phyloP scores from a whole-genome alignment of 2,888 invertebrate species.

The Ichneumoninae sp. region DNA sequence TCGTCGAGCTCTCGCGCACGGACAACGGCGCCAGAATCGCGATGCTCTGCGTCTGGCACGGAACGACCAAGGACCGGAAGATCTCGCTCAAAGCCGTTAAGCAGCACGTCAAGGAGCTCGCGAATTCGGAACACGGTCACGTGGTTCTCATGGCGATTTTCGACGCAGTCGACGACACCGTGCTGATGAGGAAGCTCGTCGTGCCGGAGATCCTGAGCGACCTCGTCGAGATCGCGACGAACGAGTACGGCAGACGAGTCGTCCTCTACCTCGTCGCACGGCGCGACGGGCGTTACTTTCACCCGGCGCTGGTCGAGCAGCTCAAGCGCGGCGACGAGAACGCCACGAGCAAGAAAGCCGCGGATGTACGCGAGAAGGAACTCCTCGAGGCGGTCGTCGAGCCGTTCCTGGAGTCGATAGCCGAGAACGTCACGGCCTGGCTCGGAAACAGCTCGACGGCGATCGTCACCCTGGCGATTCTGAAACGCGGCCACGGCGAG shows the following conservation, averaged over 20 bases:
- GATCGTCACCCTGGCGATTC: slow-evolving; percentile 89
- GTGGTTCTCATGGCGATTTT: slow-evolving; percentile 92
- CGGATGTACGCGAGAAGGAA: slow-evolving; percentile 88
- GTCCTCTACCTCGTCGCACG: slow-evolving; percentile 95
- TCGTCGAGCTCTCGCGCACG: slow-evolving; percentile 89
- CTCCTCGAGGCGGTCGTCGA: slow-evolving; percentile 89
- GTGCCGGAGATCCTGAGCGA: slow-evolving; percentile 90
- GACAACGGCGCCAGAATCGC: slow-evolving; percentile 93
- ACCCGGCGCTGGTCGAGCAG: slow-evolving; percentile 91
- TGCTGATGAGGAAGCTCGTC: slow-evolving; percentile 93
- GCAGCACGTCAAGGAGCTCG: slow-evolving; percentile 91
- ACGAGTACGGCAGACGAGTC: slow-evolving; percentile 94
- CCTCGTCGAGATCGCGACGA: slow-evolving; percentile 88
- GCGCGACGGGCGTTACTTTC: slow-evolving; percentile 92
- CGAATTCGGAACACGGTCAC: slow-evolving; percentile 95
- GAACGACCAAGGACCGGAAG: slow-evolving; percentile 92
- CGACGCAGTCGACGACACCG: slow-evolving; percentile 96
- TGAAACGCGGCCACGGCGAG: slow-evolving; percentile 87
- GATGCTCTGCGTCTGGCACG: slow-evolving; percentile 94
- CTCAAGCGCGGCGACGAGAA: slow-evolving; percentile 91
- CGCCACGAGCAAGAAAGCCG: slow-evolving; percentile 90
- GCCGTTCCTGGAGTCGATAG: slow-evolving; percentile 86
- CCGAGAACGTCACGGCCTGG: slow-evolving; percentile 88
- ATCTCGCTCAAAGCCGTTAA: slow-evolving; percentile 95
- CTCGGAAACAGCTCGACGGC: slow-evolving; percentile 88